Percentiles rank a stretch among this genome's conserved stretches.
phyloP scores from a whole-genome alignment of 1,140 invertebrate species.

The Araneus ventricosus region DNA sequence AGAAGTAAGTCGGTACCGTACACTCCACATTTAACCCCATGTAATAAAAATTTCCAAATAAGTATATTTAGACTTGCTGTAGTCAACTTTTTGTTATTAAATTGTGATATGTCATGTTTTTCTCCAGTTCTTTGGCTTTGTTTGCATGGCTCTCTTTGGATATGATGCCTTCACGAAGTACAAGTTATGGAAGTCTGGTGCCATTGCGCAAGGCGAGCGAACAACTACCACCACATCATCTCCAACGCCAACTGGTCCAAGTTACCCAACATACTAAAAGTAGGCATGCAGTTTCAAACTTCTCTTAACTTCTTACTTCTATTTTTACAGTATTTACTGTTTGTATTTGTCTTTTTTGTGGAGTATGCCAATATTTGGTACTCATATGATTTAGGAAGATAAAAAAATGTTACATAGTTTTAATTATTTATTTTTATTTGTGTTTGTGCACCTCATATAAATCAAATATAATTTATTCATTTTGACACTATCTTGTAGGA shows the following conservation, averaged over 20 bases:
- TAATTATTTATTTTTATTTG: too few species aligned
- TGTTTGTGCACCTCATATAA: too few species aligned
- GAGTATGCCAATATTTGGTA: too few species aligned
- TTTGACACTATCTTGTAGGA: too few species aligned
- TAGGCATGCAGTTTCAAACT: background rate
- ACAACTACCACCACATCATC: constrained; percentile 85
- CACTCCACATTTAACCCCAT: too few species aligned
- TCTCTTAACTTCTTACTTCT: too few species aligned
- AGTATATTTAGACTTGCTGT: background rate
- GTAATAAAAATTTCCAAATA: background rate
- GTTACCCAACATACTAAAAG: constrained; percentile 70
- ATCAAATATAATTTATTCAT: too few species aligned
- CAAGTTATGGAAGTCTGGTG: constrained; percentile 83
- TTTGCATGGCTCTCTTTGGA: constrained; percentile 87
- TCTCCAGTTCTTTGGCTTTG: constrained; percentile 89
- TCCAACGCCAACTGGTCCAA: constrained; percentile 77
- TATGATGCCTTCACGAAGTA: constrained; percentile 89
- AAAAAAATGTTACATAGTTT: too few species aligned
- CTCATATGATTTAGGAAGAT: too few species aligned
- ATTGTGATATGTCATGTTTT: background rate
- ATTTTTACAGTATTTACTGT: too few species aligned
- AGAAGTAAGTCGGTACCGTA: too few species aligned
- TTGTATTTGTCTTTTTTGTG: too few species aligned
- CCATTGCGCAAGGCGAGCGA: constrained; percentile 87
- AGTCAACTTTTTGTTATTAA: background rate